Base-by-base conservation (phyloP, 2,113 vertebrate genomes). In the Microcebus lehilahytsara region DNA sequence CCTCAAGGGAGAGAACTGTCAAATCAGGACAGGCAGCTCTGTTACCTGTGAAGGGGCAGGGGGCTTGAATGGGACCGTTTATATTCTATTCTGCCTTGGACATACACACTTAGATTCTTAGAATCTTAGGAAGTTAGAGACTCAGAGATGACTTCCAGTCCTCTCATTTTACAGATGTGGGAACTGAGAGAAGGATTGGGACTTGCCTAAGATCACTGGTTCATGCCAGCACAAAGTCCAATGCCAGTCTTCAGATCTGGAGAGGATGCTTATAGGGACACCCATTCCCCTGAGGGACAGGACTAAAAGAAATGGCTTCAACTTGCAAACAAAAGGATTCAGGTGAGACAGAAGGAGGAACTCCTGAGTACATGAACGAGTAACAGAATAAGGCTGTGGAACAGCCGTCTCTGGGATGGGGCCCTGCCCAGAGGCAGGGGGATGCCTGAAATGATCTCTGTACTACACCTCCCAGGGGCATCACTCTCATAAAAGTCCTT, bases 301-400 rank as follows among this genome's bases (percentile, higher is more conserved):
- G 51, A 40, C 42, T 17, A 5, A 53, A 83, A 85, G 85, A 96
- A 92, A 77, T 42, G 32, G 34, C 75, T 89, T 90, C 67, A 60
- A 85, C 78, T 79, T 72, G 58, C 60, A 88, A 84, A 94, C 69
- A 42, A 81, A 93, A 83, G 53, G 40, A 72, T 77, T 89, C 40
- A 79, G 91, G 37, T 17, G 66, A 88, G 53, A 56, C 10, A 51
- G 5, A 49, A 37, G 34, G 46, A 87, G 90, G 40, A 74, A 88
- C 51, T 46, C 17, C 37, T 27, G 40, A 92, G 46, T n/a, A 27
- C 13, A 90, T 64, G 62, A 58, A 89, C 20, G 51, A 69, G 60
- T 77, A 27, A 22, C 49, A 96, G 58, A 86, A 87, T 51, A 49
- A 79, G 74, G 14, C 40, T 74, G 25, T 66, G 64, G 34, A 80